A percentile compares a stretch with the other conserved stretches of the same genome.
phyloP scores from a whole-genome alignment of 2,113 vertebrate species.

The Nicator chloris region DNA sequence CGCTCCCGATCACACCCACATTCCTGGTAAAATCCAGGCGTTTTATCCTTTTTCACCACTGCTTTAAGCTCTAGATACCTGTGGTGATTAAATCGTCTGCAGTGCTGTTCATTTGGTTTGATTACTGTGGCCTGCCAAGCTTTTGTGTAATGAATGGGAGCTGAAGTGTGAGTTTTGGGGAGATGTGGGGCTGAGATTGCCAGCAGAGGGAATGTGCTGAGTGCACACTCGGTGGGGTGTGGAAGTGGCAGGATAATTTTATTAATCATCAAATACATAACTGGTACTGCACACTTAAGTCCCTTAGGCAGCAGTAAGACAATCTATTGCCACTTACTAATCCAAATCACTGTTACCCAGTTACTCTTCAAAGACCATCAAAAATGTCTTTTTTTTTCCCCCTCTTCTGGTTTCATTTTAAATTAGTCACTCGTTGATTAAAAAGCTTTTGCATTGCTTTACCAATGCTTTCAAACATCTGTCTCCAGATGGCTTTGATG shows the following conservation, averaged over 20 bases:
- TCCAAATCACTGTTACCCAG: neutral
- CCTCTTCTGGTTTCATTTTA: neutral
- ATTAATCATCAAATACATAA: neutral
- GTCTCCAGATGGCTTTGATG: neutral
- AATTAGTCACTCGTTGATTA: neutral
- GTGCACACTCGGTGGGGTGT: neutral
- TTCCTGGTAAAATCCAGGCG: neutral
- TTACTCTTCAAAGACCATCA: neutral
- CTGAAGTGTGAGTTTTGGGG: neutral
- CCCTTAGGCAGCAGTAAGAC: neutral
- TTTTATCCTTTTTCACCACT: fast-evolving
- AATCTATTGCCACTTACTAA: neutral
- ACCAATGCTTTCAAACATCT: neutral
- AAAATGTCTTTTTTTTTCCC: fast-evolving
- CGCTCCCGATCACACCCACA: neutral
- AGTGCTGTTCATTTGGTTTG: fast-evolving
- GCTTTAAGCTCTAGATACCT: neutral
- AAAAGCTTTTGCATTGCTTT: neutral
- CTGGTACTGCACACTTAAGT: neutral
- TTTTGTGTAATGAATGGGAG: neutral
- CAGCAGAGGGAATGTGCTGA: neutral
- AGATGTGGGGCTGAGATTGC: neutral
- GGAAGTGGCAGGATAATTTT: neutral
- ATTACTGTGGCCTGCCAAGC: neutral
- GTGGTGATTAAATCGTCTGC: neutral